Percentiles rank a stretch among this genome's conserved stretches.
Evolutionary conservation across 2,797 vertebrate genomes (phyloP).

Genomic region (Phataginus tricuspis): DNA sequence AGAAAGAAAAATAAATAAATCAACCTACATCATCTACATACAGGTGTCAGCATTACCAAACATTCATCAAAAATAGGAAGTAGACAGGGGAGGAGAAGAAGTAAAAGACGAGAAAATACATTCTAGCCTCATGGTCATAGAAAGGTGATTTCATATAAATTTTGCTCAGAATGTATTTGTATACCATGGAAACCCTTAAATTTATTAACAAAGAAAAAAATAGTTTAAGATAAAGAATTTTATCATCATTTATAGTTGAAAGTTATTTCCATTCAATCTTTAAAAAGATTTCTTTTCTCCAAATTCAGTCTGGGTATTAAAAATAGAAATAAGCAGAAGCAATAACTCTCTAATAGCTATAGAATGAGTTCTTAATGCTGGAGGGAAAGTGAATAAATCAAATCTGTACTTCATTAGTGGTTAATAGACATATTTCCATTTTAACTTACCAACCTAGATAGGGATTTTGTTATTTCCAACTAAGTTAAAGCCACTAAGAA

Average conservation of each 20-base stretch:
- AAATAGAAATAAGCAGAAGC: not conserved
- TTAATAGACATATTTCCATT: not conserved
- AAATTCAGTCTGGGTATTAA: not conserved
- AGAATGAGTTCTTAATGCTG: not conserved
- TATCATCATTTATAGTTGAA: not conserved
- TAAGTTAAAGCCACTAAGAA: not conserved
- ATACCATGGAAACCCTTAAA: not conserved
- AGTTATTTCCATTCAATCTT: not conserved
- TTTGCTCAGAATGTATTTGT: not conserved
- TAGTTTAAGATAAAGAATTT: not conserved
- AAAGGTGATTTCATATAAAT: not conserved
- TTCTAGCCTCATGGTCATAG: not conserved
- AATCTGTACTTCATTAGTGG: not conserved
- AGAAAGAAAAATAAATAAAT: not conserved
- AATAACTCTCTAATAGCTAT: not conserved
- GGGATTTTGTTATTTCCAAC: not conserved
- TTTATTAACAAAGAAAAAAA: not conserved
- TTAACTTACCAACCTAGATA: not conserved
- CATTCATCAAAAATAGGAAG: not conserved
- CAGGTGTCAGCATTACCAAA: not conserved
- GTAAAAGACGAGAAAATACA: not conserved
- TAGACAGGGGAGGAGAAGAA: not conserved
- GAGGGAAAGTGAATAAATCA: not conserved
- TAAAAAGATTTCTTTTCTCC: not conserved
- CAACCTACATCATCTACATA: not conserved